Base-by-base conservation (phyloP, 2,797 vertebrate genomes). In the Silurus aristotelis region DNA sequence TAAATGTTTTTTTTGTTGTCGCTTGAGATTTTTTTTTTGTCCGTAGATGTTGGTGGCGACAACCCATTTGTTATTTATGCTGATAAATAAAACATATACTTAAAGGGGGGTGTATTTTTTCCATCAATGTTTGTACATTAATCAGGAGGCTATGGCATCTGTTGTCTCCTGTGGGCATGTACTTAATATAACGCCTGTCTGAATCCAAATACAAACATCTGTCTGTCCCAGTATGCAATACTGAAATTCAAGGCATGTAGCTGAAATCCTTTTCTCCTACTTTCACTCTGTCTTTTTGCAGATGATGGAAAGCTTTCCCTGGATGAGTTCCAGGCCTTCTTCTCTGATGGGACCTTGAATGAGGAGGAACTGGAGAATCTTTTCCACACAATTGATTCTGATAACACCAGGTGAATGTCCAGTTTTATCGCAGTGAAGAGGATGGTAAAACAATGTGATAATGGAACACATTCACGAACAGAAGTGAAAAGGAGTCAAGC, bases 291-390 rank as follows among this genome's bases (percentile, higher is more conserved):
- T 71, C 88, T 3, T 87, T 84, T 91, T 93, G 77, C 93, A 99
- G 98, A 99, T 89, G 98, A 99, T 0, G 98, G 98, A 77, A 99
- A 98, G 91, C 93, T 99, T 90, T 99, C 98, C 85, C 92, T 99
- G 93, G 98, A 99, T 88, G 98, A 99, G 88, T 99, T 99, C 93
- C 98, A 98, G 93, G 96, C 97, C 22, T 99, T 99, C 93, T 99
- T 99, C 91, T 97, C 98, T 0, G 98, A 99, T 0, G 98, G 98
- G 0, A 97, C 96, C 0, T 95, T 99, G 90, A 96, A 97, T 0
- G 97, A 98, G 90, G 96, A 97, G n/a, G 98, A 99, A 90, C 95
- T 99, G 58, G 97, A 99, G 92, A 97, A 95, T 88, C 96, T 99
- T 87, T 99, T 99, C 92, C 97, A 99, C 87, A 96, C 97, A 87